Base-by-base conservation (phyloP, 2,797 vertebrate species). In the Brachyrhaphis roseni region DNA sequence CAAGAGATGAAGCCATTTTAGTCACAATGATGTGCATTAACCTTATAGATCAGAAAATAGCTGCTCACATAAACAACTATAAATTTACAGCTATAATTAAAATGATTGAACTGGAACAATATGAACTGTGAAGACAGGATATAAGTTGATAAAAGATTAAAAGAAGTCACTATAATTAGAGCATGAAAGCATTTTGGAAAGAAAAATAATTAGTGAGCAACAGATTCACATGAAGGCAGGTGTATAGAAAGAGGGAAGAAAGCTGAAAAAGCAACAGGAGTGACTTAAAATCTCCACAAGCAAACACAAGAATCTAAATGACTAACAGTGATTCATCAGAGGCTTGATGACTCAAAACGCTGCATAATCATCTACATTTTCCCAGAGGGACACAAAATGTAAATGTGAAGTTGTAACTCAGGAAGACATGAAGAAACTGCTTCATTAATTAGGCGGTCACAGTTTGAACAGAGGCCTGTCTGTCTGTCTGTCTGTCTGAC, bases 271-370 rank as follows among this genome's bases (percentile, higher is more conserved):
- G 10, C 39, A 26, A 26, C 36, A 41, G 20, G 62, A 39, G 8
- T 4, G 8, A 66, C 34, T 70, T 12, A 70, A 68, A 26, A 41
- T 23, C 64, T 41, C 20, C 39, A 43, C 13, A 6, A 26, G 5
- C 23, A n/a, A 43, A 12, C 66, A 13, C 39, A 43, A n/a, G 20
- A 70, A 13, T 70, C 39, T 43, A 70, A 70, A 26, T 70, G 64
- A 68, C 20, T 68, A 23, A 68, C 26, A 5, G 5, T 70, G 66
- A 70, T 2, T 70, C 66, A 70, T 70, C 43, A 43, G 41, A 70
- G 66, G 39, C 23, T n/a, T n/a, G 39, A 45, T 70, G 66, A 70
- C 66, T 70, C 39, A n/a, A 70, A 68, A n/a, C 11, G 66, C 66
- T 13, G 8, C 66, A 43, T 70, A 66, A 66, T 23, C 16, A 66